Evolutionary conservation across 2,797 vertebrate species (phyloP), one percentile per base, ranked within the genome.

Genomic region (Pseudochromis fuscus): DNA sequence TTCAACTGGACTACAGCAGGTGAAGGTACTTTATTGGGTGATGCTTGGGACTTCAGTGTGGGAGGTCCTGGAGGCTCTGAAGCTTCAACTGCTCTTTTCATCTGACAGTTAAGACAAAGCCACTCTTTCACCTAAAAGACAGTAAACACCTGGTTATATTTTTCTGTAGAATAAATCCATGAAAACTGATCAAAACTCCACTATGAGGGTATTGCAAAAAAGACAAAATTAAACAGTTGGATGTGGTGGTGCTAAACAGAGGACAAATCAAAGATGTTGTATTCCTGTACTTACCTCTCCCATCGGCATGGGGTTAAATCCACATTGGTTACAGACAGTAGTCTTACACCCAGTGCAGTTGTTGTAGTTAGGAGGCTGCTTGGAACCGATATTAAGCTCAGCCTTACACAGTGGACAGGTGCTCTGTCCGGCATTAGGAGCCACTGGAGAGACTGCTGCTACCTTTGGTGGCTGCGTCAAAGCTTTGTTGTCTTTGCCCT

Each of bases 71-170:
- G 79, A 51, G 94, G 72, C 55, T 96, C 94, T 67, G 94, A 89
- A 64, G 73, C 92, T 71, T 75, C 94, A 51, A 96, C 88, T 0
- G 96, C 96, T 92, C 96, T 94, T 79, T 96, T 96, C 96, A 98
- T 95, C 91, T 99, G 98, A 88, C 98, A 99, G 85, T 95, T 98
- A 70, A 99, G 96, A 92, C 97, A 99, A 38, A 99, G 94, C 98
- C 96, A 97, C 77, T 97, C 91, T 18, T 91, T 90, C 4, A 56
- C 84, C 92, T 93, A 58, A 78, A 88, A 89, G 3, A 53, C 7
- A 86, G 7, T 0, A 75, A 9, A 76, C 8, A 77, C 0, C 0
- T 59, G 13, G 60, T 79, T 55, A 84, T 30, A 12, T 33, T 19
- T 48, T 64, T 27, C 28, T 61, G 66, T 68, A 18, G 3, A 27